Base-by-base conservation (phyloP, 2,888 invertebrate genomes). In the Galerucella calmariensis region DNA sequence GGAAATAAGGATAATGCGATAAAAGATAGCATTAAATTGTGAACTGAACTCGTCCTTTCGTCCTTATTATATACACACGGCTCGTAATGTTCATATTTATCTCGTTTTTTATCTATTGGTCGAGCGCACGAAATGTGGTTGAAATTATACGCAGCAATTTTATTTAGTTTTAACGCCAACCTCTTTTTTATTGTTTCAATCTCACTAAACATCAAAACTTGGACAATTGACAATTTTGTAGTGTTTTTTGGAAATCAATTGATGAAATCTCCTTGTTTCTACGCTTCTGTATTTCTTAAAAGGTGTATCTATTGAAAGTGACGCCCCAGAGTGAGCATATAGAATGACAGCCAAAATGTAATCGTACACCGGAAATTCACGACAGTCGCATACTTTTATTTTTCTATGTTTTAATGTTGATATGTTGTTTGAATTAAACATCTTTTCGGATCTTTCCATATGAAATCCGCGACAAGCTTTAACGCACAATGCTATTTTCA, bases 401-500 rank as follows among this genome's bases (percentile, higher is more conserved):
- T 62, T 41, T 41, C 16, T 62, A 41, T n/a, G 44, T 41, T 44
- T 63, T 65, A 46, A 44, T 46, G 44, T 59, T 66, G 48, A 16
- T 51, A 59, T 68, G 69, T 67, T 73, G 41, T 78, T 80, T 77
- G 78, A 74, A 74, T 75, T 74, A 77, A 75, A 61, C 46, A 24
- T 68, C 74, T 79, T 77, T 78, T 79, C 76, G 77, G 79, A 71
- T 74, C 72, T 75, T 78, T 78, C 80, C 78, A 79, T 76, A 69
- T 56, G 72, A 69, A 69, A 75, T 75, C 75, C 72, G 74, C 76
- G 71, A 79, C 79, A 82, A 75, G 76, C 76, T 73, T 75, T 20
- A 56, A 44, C 46, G 20, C 46, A 12, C 2, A 75, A 75, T 48
- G 79, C 80, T 83, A 83, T 83, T 83, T 83, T 80, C 62, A 80